Evolutionary conservation across 1,140 invertebrate genomes (phyloP), one percentile per base, ranked within the genome.

Genomic region (Lasioglossum baleicum): DNA sequence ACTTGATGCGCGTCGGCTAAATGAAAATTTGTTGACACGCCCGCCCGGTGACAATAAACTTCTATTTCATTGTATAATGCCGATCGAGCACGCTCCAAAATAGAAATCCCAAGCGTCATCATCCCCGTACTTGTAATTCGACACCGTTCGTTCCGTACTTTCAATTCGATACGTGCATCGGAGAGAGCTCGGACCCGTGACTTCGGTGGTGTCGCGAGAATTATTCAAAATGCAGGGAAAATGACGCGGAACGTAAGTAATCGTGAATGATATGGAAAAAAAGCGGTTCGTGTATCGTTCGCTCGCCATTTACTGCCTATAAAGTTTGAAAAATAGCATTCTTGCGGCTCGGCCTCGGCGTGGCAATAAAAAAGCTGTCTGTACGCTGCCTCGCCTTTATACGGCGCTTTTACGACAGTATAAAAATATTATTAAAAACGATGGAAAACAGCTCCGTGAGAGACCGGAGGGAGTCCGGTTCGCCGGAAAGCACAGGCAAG

Each of bases 11-110:
- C 67, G 67, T 58, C n/a, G 75, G 42, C 22, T 81, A 84, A 84
- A 84, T 84, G 83, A 84, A 84, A 81, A 84, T 84, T 84, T 76
- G 83, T 84, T 64, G 77, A 81, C 61, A 42, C 44, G 35, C 51
- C 20, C 40, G 35, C 42, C 51, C 42, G 63, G 51, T 31, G 63
- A 81, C 72, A 63, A 81, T 84, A 72, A 84, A 84, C 72, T 80
- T 61, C 48, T 70, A 58, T 74, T 79, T 73, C 68, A 73, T 65
- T 63, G 63, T 40, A 40, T 42, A 53, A 31, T n/a, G 26, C 48
- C 48, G 61, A 80, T 75, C 67, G 26, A 35, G 56, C 77, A 60
- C 40, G 51, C 51, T 22, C 63, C 35, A 64, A 75, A 48, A 81
- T 81, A 66, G 58, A 84, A 56, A 71, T 53, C 44, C 78, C 67